These are phyloP conservation scores for Papilio helenus DNA, from an alignment of 1,140 invertebrate species.

Conservation along the genomic window DNA sequence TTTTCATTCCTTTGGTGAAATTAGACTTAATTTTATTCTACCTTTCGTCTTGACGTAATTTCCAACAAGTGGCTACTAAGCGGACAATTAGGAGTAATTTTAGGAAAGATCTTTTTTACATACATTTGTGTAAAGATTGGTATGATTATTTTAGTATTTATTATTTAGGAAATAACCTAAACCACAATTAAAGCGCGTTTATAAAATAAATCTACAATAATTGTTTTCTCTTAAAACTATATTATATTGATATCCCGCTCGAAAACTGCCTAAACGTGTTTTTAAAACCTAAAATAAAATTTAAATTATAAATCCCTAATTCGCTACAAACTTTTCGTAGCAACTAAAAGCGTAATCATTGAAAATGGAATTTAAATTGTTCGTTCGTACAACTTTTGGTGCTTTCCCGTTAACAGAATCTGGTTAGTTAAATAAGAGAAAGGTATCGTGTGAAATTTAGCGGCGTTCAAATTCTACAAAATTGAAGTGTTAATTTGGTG, in stretches of 20 bases:
- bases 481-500: slow-evolving; percentile 24
- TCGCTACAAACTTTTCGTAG: neutral
- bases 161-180: neutral
- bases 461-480: neutral
- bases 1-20: slow-evolving; percentile 26
- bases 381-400: slow-evolving; percentile 4
- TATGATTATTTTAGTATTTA: neutral
- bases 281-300: neutral
- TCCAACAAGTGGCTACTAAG: slow-evolving; percentile 21
- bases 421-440: slow-evolving; percentile 26
- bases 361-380: slow-evolving; percentile 29
- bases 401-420: neutral
- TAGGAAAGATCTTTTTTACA: too few relatives aligned
- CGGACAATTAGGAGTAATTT: slow-evolving; percentile 5
- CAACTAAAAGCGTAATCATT: slow-evolving; percentile 7
- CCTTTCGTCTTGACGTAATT: neutral
- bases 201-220: too few relatives aligned
- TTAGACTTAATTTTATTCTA: slow-evolving; percentile 20
- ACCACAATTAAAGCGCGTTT: too few relatives aligned
- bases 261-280: neutral
- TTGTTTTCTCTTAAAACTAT: too few relatives aligned
- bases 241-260: neutral
- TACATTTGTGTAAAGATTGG: neutral
- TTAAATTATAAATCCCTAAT: slow-evolving; percentile 15
- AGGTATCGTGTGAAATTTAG: neutral